Conservation (phyloP, 1,140 invertebrate species). For the Lepidostoma basale region DNA sequence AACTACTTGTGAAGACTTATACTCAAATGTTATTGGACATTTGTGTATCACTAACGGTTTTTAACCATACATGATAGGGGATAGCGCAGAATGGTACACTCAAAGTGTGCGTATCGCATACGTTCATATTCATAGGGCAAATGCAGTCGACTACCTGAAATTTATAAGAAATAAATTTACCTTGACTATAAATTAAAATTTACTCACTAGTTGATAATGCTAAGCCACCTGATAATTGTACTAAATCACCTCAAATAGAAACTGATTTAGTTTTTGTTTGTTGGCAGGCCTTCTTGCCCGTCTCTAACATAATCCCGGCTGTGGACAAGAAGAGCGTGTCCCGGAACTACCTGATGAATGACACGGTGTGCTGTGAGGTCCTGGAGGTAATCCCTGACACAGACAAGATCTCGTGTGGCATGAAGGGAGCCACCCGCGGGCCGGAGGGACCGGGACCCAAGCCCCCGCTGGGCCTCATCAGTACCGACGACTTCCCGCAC, state of each 20-base stretch:
- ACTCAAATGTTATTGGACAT: too few relatives aligned
- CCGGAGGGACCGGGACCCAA: constrained; percentile 70
- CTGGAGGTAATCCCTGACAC: constrained; percentile 84
- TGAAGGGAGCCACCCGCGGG: constrained; percentile 75
- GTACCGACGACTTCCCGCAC: constrained; percentile 82
- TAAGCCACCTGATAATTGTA: not conserved
- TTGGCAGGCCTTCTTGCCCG: constrained; percentile 69
- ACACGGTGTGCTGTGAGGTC: constrained; percentile 86
- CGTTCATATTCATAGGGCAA: too few relatives aligned
- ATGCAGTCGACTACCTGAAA: too few relatives aligned
- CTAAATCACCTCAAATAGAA: not conserved
- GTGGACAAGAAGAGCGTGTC: constrained; percentile 82
- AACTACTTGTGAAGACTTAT: too few relatives aligned
- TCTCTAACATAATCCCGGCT: constrained; percentile 73
- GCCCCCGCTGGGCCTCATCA: constrained; percentile 80
- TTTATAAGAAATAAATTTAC: too few relatives aligned
- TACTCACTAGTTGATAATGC: not conserved
- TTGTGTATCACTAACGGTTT: too few relatives aligned
- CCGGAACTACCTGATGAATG: constrained; percentile 79
- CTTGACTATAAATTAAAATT: too few relatives aligned
- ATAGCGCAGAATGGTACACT: too few relatives aligned
- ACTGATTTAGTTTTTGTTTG: not conserved
- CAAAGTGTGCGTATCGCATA: too few relatives aligned
- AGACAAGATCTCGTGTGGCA: constrained; percentile 85
- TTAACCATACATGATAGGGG: too few relatives aligned